Base-by-base conservation (phyloP, 2,113 vertebrate species). In the Murina feae region DNA sequence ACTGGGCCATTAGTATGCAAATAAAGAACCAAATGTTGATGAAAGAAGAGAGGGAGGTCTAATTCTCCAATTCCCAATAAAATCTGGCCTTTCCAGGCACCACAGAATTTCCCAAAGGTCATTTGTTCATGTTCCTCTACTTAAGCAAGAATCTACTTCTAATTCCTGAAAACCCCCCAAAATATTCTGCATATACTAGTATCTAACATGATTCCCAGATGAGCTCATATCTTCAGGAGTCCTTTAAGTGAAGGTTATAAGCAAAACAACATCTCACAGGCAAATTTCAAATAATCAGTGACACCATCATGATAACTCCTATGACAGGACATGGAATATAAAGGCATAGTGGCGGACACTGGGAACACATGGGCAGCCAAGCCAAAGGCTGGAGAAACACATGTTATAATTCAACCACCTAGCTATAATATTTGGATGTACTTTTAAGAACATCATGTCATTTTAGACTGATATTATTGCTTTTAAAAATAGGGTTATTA, bases 271-370 rank as follows among this genome's bases (percentile, higher is more conserved):
- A 78, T 49, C 81, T 69, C 51, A 37, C 7, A 35, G 16, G 78
- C 42, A 90, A 60, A 78, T 90, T 88, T 51, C 21, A 94, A 51
- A 58, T 44, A 10, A 49, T 66, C 71, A 16, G 51, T 12, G 37
- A 92, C 71, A 81, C 18, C 44, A 49, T 20, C 11, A 32, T 7
- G 25, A 25, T 30, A 76, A 63, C 5, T 76, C 74, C 58, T 68
- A 12, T 0, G 0, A 42, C 17, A 47, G 75, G n/a, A 69, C 11
- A 1, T 2, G 42, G 44, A 32, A 72, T 20, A 30, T 5, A 55
- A 42, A 82, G 66, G 51, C 5, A 23, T 9, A 63, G 42, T 1
- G 42, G n/a, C 17, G 44, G 39, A 47, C 39, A 5, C 42, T 47
- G 76, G 51, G 51, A 89, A 37, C 9, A 28, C 9, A 32, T 0